Evolutionary conservation across 2,797 vertebrate genomes (phyloP).

Genomic region (Pithecia hirsuta): DNA sequence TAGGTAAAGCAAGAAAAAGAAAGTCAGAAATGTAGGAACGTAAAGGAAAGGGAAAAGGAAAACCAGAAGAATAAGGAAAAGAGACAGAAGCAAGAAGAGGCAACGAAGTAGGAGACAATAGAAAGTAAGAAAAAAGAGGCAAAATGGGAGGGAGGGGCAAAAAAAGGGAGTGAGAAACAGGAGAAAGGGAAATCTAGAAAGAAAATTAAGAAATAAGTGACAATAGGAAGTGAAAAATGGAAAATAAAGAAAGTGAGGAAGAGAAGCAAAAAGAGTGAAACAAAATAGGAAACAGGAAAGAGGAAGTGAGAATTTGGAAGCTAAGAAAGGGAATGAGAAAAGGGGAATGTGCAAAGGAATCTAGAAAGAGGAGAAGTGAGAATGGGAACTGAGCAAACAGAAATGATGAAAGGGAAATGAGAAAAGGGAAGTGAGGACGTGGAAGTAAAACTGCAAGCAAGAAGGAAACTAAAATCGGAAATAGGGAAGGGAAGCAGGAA

Average conservation of each 20-base stretch:
- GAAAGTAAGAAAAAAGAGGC: background rate
- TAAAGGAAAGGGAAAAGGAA: background rate
- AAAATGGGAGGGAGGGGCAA: fast-evolving
- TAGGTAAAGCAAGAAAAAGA: background rate
- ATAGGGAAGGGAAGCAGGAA: background rate
- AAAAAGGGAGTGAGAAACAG: background rate
- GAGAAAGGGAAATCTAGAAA: background rate
- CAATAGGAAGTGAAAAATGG: background rate
- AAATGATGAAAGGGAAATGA: background rate
- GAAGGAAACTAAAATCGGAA: background rate
- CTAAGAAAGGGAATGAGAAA: background rate
- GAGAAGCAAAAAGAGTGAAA: background rate
- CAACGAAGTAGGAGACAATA: background rate
- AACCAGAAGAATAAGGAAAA: background rate
- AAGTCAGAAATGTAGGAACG: background rate
- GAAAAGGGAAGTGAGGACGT: background rate
- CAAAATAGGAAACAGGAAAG: background rate
- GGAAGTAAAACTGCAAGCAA: background rate
- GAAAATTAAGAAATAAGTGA: background rate
- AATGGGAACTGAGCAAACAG: background rate
- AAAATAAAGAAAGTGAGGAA: background rate
- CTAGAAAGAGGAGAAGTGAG: background rate
- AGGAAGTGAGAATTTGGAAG: background rate
- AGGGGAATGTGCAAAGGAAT: background rate
- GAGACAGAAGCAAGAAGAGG: background rate